Evolutionary conservation across 2,113 vertebrate genomes (phyloP).

Genomic region (Panurus biarmicus): DNA sequence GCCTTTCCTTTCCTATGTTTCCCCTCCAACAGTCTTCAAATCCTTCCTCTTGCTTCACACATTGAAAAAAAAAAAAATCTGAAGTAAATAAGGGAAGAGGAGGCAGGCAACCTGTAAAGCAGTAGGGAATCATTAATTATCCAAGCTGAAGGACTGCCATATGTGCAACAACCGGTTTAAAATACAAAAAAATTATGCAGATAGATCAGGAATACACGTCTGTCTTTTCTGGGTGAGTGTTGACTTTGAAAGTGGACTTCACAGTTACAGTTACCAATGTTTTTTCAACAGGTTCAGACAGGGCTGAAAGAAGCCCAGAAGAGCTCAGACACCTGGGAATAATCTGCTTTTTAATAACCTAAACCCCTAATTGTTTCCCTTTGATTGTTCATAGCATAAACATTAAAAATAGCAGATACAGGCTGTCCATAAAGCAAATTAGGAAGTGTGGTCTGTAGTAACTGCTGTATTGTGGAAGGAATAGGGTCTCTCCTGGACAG

Average conservation of each 20-base stretch:
- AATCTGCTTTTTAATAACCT: background rate
- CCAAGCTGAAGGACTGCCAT: background rate
- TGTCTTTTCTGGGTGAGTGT: background rate
- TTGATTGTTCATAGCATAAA: background rate
- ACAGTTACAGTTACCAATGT: background rate
- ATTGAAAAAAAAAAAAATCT: background rate
- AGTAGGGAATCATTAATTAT: background rate
- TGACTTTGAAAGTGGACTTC: background rate
- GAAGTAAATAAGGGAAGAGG: background rate
- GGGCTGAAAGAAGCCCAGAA: background rate
- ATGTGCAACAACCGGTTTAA: background rate
- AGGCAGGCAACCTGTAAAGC: background rate
- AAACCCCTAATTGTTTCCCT: background rate
- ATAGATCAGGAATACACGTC: background rate
- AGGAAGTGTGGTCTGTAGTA: background rate
- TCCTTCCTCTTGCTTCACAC: background rate
- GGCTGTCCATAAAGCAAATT: background rate
- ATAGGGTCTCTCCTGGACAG: background rate
- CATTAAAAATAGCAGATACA: background rate
- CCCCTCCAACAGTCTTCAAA: background rate
- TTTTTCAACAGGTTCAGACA: background rate
- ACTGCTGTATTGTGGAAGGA: background rate
- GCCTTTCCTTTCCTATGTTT: background rate
- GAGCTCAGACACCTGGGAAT: background rate
- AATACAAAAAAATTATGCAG: background rate